Evolutionary conservation across 1,140 invertebrate species (phyloP).

Genomic region (Ips typographus): DNA sequence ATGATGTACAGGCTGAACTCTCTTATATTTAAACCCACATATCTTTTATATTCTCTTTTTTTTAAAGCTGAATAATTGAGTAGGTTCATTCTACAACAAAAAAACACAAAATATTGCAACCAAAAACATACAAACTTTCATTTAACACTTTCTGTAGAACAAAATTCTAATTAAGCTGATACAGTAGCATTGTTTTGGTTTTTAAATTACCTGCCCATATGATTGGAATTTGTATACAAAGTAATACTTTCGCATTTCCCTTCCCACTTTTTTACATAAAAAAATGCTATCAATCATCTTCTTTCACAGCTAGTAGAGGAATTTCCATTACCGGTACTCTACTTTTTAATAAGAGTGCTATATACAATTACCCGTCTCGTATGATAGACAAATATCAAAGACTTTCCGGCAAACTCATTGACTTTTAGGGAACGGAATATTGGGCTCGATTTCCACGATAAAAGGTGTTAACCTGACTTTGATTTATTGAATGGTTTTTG

Average conservation of each 20-base stretch:
- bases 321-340: not conserved
- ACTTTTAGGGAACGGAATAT: conserved; percentile 39
- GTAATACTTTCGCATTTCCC: too few species aligned
- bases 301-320: too few species aligned
- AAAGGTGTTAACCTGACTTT: conserved; percentile 41
- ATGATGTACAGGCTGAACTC: too few species aligned
- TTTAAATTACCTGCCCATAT: too few species aligned
- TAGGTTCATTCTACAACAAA: too few species aligned
- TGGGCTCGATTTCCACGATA: conserved; percentile 40
- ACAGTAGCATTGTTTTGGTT: too few species aligned
- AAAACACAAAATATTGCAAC: too few species aligned
- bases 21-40: not conserved
- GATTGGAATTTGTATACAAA: too few species aligned
- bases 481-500: conserved; percentile 39
- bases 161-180: too few species aligned
- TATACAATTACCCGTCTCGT: conserved; percentile 16
- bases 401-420: conserved; percentile 29
- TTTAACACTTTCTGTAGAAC: too few species aligned
- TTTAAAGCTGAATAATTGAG: too few species aligned
- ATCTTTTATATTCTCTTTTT: not conserved
- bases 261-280: not conserved
- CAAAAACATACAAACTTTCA: too few species aligned
- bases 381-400: conserved; percentile 25
- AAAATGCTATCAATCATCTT: not conserved
- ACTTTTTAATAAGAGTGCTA: conserved; percentile 1